Evolutionary conservation across 2,888 invertebrate species (phyloP).

Genomic region (Noctua janthe): DNA sequence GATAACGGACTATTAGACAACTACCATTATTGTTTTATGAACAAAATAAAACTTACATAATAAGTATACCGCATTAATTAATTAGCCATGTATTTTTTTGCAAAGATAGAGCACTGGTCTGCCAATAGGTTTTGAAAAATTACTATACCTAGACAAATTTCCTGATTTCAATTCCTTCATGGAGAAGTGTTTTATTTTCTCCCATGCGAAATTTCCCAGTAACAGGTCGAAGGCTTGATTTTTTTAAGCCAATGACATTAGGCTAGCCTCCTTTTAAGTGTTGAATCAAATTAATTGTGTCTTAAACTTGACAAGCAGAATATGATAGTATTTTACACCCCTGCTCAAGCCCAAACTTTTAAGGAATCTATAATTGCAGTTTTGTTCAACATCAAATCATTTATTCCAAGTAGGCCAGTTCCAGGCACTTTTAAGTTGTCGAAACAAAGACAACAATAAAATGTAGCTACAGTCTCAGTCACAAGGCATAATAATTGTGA

Average conservation of each 20-base stretch:
- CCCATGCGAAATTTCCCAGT: neutral
- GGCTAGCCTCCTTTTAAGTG: neutral
- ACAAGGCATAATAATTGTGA: too few relatives aligned
- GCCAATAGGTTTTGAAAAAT: neutral
- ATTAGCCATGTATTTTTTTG: neutral
- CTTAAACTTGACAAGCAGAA: neutral
- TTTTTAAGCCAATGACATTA: too few relatives aligned
- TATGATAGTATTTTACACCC: too few relatives aligned
- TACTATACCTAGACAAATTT: neutral
- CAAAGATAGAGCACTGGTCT: neutral
- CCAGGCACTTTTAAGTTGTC: too few relatives aligned
- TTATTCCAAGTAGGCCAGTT: too few relatives aligned
- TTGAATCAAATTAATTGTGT: neutral
- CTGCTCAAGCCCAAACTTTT: too few relatives aligned
- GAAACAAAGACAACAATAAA: too few relatives aligned
- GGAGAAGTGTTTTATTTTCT: neutral
- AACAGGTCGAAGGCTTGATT: neutral
- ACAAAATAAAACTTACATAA: slow-evolving; percentile 14
- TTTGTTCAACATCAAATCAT: too few relatives aligned
- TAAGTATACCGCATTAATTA: neutral
- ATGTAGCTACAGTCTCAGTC: too few relatives aligned
- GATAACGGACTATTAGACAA: slow-evolving; percentile 37
- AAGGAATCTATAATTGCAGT: neutral
- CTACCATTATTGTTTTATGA: slow-evolving; percentile 22
- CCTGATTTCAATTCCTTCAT: neutral